phyloP scores from a whole-genome alignment of 2,797 vertebrate genomes.

The Mycteria americana region DNA sequence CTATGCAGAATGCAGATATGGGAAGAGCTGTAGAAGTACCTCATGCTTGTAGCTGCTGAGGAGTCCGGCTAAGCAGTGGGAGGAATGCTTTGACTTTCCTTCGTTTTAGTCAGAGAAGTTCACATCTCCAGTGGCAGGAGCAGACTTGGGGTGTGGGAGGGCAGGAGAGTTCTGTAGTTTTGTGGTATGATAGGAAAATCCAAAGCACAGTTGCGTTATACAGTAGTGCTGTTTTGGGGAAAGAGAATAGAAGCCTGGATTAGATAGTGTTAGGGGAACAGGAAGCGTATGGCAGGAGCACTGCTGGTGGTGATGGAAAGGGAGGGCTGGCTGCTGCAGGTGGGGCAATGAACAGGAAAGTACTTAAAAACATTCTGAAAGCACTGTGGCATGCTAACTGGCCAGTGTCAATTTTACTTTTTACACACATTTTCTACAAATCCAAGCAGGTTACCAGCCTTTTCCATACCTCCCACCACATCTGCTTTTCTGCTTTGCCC shows the following conservation, averaged over 20 bases:
- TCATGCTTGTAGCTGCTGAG: not conserved
- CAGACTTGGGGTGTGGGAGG: not conserved
- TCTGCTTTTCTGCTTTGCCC: not conserved
- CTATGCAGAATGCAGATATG: not conserved
- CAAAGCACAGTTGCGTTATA: not conserved
- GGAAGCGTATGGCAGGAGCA: not conserved
- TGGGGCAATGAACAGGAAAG: not conserved
- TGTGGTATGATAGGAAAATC: not conserved
- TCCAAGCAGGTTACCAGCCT: not conserved
- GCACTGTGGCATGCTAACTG: not conserved
- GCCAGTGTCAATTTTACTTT: not conserved
- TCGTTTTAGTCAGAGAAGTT: not conserved
- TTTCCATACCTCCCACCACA: not conserved
- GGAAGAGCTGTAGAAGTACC: not conserved
- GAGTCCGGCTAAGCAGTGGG: not conserved
- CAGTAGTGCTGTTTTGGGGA: not conserved
- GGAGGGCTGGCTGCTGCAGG: not conserved
- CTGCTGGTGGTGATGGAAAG: not conserved
- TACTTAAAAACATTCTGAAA: not conserved
- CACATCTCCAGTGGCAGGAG: not conserved
- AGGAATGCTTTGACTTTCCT: not conserved
- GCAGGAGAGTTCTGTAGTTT: not conserved
- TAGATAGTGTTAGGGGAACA: not conserved
- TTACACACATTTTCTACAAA: not conserved
- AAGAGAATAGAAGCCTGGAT: not conserved